phyloP scores from a whole-genome alignment of 2,888 invertebrate species.

The Platycheirus albimanus region DNA sequence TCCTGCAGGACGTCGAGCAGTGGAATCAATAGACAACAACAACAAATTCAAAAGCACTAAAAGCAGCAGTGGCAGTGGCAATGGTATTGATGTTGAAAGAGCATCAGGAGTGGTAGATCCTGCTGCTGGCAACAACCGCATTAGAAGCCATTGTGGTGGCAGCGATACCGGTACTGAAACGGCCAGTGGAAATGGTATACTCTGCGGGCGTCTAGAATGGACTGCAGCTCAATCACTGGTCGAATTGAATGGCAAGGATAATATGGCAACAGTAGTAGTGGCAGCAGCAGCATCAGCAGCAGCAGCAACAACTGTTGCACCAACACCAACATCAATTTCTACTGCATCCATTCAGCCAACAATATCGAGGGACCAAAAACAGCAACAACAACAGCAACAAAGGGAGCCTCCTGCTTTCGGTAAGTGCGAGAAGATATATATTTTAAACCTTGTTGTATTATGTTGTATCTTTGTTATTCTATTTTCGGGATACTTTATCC shows the following conservation, averaged over 20 bases:
- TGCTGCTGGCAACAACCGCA: constrained; percentile 69
- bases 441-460: constrained; percentile 37
- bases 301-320: constrained; percentile 71
- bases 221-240: constrained; percentile 82
- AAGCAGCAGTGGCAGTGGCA: constrained; percentile 20
- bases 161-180: constrained; percentile 65
- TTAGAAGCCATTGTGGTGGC: constrained; percentile 72
- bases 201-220: constrained; percentile 81
- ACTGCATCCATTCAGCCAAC: constrained; percentile 51
- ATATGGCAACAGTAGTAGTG: constrained; percentile 64
- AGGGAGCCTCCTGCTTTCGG: constrained; percentile 53
- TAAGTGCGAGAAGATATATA: constrained; percentile 69
- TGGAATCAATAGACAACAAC: constrained; percentile 68
- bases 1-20: constrained; percentile 21
- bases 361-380: constrained; percentile 68
- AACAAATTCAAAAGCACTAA: constrained; percentile 54
- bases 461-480: constrained; percentile 20
- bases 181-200: constrained; percentile 76
- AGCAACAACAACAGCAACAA: constrained; percentile 63
- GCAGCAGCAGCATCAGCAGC: constrained; percentile 61
- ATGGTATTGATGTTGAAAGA: too few relatives aligned
- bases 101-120: constrained; percentile 57
- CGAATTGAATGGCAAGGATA: constrained; percentile 81
- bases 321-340: constrained; percentile 61
- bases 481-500: constrained; percentile 27